Evolutionary conservation across 2,113 vertebrate species (phyloP), one percentile per base, ranked within the genome.

Genomic region (Phoxinus phoxinus): DNA sequence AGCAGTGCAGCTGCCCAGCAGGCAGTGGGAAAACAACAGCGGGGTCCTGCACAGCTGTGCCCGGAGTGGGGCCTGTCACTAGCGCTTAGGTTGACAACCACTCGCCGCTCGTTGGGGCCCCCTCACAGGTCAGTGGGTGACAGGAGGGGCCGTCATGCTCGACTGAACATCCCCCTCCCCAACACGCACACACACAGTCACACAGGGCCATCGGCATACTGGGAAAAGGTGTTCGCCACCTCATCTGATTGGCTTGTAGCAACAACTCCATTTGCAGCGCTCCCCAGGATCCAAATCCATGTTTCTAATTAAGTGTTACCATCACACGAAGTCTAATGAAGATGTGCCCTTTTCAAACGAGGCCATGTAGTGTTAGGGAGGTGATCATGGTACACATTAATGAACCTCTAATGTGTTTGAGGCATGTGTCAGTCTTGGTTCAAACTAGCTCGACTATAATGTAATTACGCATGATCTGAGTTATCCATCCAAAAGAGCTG

Each of bases 111-210:
- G 95, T 96, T 96, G 96, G 95, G 96, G 95, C 94, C 94, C 77
- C 92, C 94, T 95, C 95, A 96, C 95, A 96, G 96, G 96, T 96
- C 96, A 97, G 94, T 95, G 95, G 95, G 94, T 95, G 96, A 96
- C 95, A 17, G 95, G 94, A 94, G 94, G 94, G 96, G 96, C 95
- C 95, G 95, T 91, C 91, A 82, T 92, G 95, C 95, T 95, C 92
- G 92, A 94, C 84, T 94, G 80, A 91, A 92, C 92, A 71, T 44
- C 46, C 67, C 93, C 94, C 94, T 90, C 92, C 93, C 88, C 51
- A 32, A 58, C 77, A 81, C 25, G 41, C 82, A 75, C 56, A 87
- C 86, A 87, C 86, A 84, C 77, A 84, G 65, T 72, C 76, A 67
- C 91, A 83, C 90, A 88, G 80, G 90, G 91, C 89, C 89, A 90